A percentile compares a stretch with the other conserved stretches of the same genome.
Evolutionary conservation across 2,113 vertebrate species (phyloP).

Genomic region (Albula goreensis): DNA sequence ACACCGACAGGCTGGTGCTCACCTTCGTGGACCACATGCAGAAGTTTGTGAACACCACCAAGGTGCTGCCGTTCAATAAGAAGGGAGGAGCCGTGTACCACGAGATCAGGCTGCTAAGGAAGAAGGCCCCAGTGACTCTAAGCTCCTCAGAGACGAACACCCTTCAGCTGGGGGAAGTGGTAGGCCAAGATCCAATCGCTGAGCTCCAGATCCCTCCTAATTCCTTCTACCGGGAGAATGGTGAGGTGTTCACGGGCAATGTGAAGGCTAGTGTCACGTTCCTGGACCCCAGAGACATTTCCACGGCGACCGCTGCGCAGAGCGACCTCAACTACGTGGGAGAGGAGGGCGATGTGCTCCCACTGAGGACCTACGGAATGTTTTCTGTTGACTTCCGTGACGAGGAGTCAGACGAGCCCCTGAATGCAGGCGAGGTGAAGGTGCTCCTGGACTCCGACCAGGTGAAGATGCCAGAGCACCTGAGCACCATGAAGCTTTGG

Average conservation of each 20-base stretch:
- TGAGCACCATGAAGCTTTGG: slow-evolving; percentile 90
- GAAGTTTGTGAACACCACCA: slow-evolving; percentile 95
- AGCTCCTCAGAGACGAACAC: slow-evolving; percentile 78
- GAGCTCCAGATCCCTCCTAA: slow-evolving; percentile 89
- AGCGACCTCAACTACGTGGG: slow-evolving; percentile 92
- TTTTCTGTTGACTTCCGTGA: slow-evolving; percentile 92
- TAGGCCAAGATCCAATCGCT: slow-evolving; percentile 82
- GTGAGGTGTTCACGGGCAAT: slow-evolving; percentile 84
- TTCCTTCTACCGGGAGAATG: slow-evolving; percentile 87
- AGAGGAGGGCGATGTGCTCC: slow-evolving; percentile 85
- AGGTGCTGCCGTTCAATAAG: slow-evolving; percentile 89
- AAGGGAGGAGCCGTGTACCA: slow-evolving; percentile 91
- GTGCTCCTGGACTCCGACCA: slow-evolving; percentile 87
- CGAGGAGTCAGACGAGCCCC: slow-evolving; percentile 75
- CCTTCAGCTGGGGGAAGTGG: slow-evolving; percentile 83
- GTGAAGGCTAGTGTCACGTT: slow-evolving; percentile 94
- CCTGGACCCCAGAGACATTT: slow-evolving; percentile 87
- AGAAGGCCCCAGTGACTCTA: slow-evolving; percentile 79
- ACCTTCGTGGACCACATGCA: slow-evolving; percentile 93
- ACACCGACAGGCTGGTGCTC: slow-evolving; percentile 87
- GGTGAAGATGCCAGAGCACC: slow-evolving; percentile 86
- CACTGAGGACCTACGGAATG: slow-evolving; percentile 93
- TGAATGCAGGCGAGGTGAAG: slow-evolving; percentile 89
- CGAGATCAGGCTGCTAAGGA: slow-evolving; percentile 87
- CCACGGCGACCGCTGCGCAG: slow-evolving; percentile 81